Base-by-base conservation (phyloP, 1,140 invertebrate genomes). In the Trichomalopsis sarcophagae region DNA sequence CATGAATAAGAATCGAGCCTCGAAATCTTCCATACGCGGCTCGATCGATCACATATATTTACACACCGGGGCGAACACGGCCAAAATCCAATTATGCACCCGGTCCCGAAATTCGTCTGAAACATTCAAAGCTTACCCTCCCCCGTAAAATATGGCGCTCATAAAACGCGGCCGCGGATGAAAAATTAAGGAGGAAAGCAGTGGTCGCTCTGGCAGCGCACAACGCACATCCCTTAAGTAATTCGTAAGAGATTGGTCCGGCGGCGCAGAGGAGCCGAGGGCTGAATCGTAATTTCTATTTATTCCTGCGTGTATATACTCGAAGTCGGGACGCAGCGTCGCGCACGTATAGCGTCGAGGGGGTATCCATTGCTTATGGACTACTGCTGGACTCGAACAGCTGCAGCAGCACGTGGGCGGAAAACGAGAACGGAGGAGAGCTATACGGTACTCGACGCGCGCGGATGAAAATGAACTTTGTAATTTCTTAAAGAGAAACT, bases 401-500 rank as follows among this genome's bases (percentile, higher is more conserved):
- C 13, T 14, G 3, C 30, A 21, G n/a, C 11, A 30, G 74, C 81
- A 82, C 33, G 73, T 76, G 33, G 23, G 10, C 40, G 11, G 81
- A 82, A 74, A 82, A 62, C 73, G 17, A 66, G 50, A 76, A 44
- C 36, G 30, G 10, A 33, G 44, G 27, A 80, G 50, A 62, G 23
- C 14, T 27, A 27, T 27, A 27, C 27, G 27, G 27, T 27, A 27
- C 27, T 27, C 27, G 27, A 27, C 27, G 27, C 27, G 27, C 13
- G 14, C 40, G 47, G 36, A 47, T 78, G 66, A 55, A 74, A 84
- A 73, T 73, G 68, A 84, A 84, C 47, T 80, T 84, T 71, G 44
- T 84, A 80, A 84, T 80, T 80, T 84, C 77, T 84, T 84, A 62
- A 73, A n/a, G 75, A 79, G 27, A 79, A 84, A n/a, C 82, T 73